Evolutionary conservation across 2,797 vertebrate species (phyloP), one percentile per base, ranked within the genome.

Genomic region (Gambelia wislizenii): DNA sequence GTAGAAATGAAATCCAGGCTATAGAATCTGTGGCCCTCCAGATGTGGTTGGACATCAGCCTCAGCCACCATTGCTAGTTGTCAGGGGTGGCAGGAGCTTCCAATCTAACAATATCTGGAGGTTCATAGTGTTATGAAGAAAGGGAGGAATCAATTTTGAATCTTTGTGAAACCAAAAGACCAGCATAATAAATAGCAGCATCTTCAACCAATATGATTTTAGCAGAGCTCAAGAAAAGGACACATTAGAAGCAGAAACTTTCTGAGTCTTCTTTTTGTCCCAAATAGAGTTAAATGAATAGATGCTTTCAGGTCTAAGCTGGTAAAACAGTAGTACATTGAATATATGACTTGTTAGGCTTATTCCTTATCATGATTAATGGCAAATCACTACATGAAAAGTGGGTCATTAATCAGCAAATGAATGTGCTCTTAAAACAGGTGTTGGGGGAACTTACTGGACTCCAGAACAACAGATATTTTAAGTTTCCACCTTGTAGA

Each of bases 341-440:
- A 96, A 93, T 93, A 96, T 95, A 95, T 95, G 94, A 95, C 94
- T 96, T 85, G 22, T 96, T 97, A 95, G 94, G 86, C 77, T 89
- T 96, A 92, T 94, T 96, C 95, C 96, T 96, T 95, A 92, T 96
- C 93, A 95, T 96, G 96, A 97, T 97, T 97, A 97, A 97, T 97
- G 96, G 87, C 93, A 94, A 91, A 95, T 97, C 96, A 94, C 85
- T 91, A 92, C 92, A 81, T 89, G 94, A 93, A 93, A 94, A 88
- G 84, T 22, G 49, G 92, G 95, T 88, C 93, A 97, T 97, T 95
- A 94, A 97, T 97, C 95, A 97, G 92, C 82, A 89, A 86, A 93
- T 39, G 87, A 80, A 59, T 44, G 86, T 93, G 94, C 84, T 90
- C 95, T 95, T 92, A 96, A 95, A 94, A 91, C 92, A 96, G 94